Base-by-base conservation (phyloP, 2,888 invertebrate genomes). In the Pycnomerus fuliginosus region DNA sequence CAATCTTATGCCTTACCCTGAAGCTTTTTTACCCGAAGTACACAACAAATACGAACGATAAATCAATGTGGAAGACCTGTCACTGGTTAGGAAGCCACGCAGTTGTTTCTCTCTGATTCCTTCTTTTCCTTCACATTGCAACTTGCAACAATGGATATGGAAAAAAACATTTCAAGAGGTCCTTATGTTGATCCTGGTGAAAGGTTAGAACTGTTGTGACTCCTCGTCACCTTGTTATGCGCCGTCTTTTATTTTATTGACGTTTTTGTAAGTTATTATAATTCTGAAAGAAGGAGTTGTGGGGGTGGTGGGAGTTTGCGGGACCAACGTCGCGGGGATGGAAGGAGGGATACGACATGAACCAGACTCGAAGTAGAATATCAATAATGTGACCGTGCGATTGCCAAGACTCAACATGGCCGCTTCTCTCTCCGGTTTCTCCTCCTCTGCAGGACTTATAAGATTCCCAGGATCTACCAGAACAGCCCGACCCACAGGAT, bases 311-410 rank as follows among this genome's bases (percentile, higher is more conserved):
- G 40, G 31, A 38, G 42, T 22, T 23, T 22, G 29, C 32, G 35
- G 10, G 11, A 33, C 40, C 45, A 52, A 43, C 46, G 39, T 27
- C 43, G 40, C 40, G 42, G 40, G 47, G 53, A 44, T 46, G 45
- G 48, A 40, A 52, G 50, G 52, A 51, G 52, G 60, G 61, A 43
- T 60, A 64, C 65, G 62, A 68, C 68, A 67, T 62, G 68, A 68
- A 69, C 66, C 68, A 68, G 68, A 68, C 67, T 67, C 67, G 60
- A 68, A 69, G 68, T 67, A 63, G 70, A 70, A 71, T 71, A 71
- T 71, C 71, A 71, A 71, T 70, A 70, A 69, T 71, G 68, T 69
- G 70, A 70, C 68, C 69, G 68, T 67, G 70, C 67, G 68, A 68
- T 69, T 69, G 67, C 66, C 63, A 64, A 65, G 66, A 55, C 59